Conservation (phyloP, 2,797 vertebrate genomes). For the Xiphophorus birchmanni region DNA sequence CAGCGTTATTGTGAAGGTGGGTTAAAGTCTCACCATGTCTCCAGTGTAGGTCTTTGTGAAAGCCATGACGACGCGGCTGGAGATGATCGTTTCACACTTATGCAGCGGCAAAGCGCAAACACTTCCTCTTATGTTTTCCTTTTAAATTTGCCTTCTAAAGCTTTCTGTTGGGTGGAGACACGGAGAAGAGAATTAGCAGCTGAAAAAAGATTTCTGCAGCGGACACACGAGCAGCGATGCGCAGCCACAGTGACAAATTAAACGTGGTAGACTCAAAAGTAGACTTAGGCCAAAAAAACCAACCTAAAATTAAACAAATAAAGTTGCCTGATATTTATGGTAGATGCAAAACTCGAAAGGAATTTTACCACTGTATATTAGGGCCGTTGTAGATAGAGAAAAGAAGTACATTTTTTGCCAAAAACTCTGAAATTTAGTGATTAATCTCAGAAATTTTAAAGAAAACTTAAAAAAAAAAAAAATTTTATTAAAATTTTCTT, state of each 20-base stretch:
- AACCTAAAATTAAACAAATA: no score
- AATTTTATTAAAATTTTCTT: no score
- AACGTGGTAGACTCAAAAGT: no score
- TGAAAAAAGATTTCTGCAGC: not conserved
- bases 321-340: no score
- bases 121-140: constrained; percentile 39
- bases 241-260: not conserved
- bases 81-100: constrained; percentile 1
- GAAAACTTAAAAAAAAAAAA: no score
- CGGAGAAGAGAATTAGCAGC: not conserved
- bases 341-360: no score
- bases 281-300: no score
- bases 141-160: constrained; percentile 1
- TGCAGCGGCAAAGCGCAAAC: not conserved
- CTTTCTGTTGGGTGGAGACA: not conserved
- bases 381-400: no score
- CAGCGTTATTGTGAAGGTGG: not conserved
- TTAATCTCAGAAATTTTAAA: no score
- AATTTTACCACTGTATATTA: no score
- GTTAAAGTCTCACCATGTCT: constrained; percentile 32
- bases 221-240: not conserved
- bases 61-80: constrained; percentile 22
- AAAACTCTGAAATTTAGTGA: no score
- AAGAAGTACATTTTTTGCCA: no score
- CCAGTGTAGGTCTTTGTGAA: fast-evolving